Conservation (phyloP, 2,113 vertebrate genomes). For the Mormyrus lacerda region DNA sequence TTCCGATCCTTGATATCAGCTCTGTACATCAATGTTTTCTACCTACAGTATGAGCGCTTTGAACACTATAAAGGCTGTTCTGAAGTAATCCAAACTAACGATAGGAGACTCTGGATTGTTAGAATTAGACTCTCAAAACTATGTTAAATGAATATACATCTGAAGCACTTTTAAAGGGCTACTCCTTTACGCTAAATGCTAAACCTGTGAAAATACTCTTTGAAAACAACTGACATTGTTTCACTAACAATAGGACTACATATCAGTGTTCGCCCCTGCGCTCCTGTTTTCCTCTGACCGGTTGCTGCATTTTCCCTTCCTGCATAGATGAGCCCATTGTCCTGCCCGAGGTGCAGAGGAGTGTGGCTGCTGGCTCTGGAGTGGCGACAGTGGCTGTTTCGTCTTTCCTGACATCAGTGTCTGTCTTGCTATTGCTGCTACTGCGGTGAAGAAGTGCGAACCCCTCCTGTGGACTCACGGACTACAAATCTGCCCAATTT, state of each 20-base stretch:
- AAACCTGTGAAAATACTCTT: background rate
- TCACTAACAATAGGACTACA: background rate
- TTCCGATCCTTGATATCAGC: background rate
- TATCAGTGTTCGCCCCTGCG: background rate
- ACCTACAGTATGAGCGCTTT: background rate
- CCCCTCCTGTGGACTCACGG: background rate
- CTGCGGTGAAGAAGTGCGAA: constrained; percentile 49
- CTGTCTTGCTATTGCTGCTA: constrained; percentile 60
- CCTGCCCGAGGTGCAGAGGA: constrained; percentile 69
- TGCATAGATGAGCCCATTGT: constrained; percentile 66
- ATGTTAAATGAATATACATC: background rate
- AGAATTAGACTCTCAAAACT: background rate
- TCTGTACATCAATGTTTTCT: background rate
- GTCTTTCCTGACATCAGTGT: constrained; percentile 55
- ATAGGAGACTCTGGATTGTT: background rate
- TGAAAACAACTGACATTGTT: background rate
- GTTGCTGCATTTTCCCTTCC: background rate
- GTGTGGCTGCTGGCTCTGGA: constrained; percentile 61
- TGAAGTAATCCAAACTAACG: background rate
- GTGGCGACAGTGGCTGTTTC: constrained; percentile 40
- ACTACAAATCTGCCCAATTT: background rate
- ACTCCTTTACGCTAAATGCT: background rate
- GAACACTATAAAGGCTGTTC: background rate
- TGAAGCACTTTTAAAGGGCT: background rate
- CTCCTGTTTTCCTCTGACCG: background rate